These are phyloP conservation scores for Drosophila neotestacea DNA, from an alignment of 2,888 invertebrate genomes.

Conservation along the genomic window DNA sequence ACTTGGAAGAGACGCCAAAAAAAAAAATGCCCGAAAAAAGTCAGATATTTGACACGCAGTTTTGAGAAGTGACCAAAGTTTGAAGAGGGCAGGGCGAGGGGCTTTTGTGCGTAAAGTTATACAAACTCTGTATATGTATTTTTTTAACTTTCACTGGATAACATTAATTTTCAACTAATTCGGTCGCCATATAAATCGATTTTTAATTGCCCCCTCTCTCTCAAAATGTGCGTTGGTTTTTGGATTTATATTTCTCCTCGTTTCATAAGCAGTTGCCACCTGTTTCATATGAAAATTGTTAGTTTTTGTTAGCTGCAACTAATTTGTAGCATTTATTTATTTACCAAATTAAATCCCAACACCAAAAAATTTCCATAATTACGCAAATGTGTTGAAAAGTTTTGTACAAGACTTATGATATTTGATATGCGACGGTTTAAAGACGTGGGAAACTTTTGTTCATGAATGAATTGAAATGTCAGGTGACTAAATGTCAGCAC, in stretches of 20 bases:
- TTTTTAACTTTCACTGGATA: constrained; percentile 67
- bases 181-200: constrained; percentile 69
- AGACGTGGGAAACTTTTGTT: constrained; percentile 50
- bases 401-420: constrained; percentile 49
- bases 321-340: constrained; percentile 69
- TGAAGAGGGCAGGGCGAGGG: constrained; percentile 13
- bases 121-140: constrained; percentile 24
- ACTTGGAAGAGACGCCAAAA: constrained; percentile 38
- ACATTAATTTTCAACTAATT: constrained; percentile 71
- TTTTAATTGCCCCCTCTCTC: constrained; percentile 63
- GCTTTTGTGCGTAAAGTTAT: constrained; percentile 47
- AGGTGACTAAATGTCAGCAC: constrained; percentile 27
- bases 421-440: constrained; percentile 43
- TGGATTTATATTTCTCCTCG: constrained; percentile 14
- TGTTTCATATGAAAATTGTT: constrained; percentile 51
- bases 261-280: constrained; percentile 61
- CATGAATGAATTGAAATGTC: constrained; percentile 39
- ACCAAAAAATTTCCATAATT: constrained; percentile 67
- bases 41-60: constrained; percentile 62
- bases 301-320: constrained; percentile 42
- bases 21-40: constrained; percentile 44
- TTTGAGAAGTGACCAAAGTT: constrained; percentile 28
- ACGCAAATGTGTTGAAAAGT: constrained; percentile 58
- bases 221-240: constrained; percentile 38
- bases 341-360: constrained; percentile 15